phyloP scores from a whole-genome alignment of 2,113 vertebrate genomes.

The Ctenodactylus gundi region DNA sequence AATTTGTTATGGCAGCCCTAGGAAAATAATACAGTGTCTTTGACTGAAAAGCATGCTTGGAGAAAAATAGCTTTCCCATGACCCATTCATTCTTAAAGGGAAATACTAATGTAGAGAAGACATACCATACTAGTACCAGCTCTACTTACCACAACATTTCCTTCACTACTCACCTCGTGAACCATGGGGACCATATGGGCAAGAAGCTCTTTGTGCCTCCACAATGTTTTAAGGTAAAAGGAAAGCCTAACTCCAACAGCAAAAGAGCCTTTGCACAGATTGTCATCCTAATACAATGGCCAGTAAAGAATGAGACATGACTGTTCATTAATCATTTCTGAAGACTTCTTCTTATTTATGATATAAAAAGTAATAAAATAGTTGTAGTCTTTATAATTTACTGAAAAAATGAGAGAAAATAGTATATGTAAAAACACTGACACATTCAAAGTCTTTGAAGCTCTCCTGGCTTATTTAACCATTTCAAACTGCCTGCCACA shows the following conservation, averaged over 20 bases:
- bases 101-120: background rate
- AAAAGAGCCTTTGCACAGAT: background rate
- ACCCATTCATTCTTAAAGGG: background rate
- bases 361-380: constrained; percentile 35
- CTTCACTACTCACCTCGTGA: background rate
- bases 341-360: constrained; percentile 2
- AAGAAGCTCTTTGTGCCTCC: background rate
- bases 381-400: constrained; percentile 36
- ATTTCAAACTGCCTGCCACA: constrained; percentile 60
- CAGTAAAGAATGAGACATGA: background rate
- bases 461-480: constrained; percentile 69
- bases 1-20: background rate
- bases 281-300: background rate
- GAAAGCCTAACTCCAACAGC: background rate
- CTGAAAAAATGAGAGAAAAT: constrained; percentile 28
- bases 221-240: background rate
- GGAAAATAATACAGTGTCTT: background rate
- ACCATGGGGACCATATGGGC: rapidly evolving
- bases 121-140: rapidly evolving
- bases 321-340: constrained; percentile 34
- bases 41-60: background rate
- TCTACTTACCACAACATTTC: background rate
- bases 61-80: background rate
- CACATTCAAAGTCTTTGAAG: constrained; percentile 53
- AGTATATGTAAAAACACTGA: constrained; percentile 30